These are phyloP conservation scores for Bos javanicus DNA, from an alignment of 2,113 vertebrate genomes.

Conservation along the genomic window DNA sequence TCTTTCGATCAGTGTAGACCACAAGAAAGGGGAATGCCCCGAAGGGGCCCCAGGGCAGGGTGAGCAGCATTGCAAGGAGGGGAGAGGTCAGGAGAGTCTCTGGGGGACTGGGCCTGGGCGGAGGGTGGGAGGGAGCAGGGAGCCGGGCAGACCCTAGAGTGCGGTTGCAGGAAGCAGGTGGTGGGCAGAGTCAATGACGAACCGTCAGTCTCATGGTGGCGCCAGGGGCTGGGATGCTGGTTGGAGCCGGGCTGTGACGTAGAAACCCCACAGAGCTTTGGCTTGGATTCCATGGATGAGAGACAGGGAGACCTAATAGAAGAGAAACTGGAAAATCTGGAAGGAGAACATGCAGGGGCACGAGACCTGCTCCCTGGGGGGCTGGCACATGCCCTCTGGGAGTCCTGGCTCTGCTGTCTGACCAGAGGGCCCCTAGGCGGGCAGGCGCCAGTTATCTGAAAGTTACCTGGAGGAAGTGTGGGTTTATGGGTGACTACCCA, in stretches of 20 bases:
- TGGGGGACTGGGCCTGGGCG: neutral
- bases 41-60: neutral
- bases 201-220: no score
- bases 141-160: neutral
- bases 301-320: neutral
- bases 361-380: neutral
- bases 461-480: no score
- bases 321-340: neutral
- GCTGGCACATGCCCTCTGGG: neutral
- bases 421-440: neutral
- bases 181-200: neutral
- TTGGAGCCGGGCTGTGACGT: neutral
- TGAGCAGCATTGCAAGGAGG: fast-evolving
- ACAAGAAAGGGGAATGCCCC: neutral
- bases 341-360: fast-evolving
- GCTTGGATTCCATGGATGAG: neutral
- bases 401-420: neutral
- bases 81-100: neutral
- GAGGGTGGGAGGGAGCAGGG: neutral
- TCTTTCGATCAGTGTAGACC: neutral
- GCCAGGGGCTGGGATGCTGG: neutral
- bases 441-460: neutral
- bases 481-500: neutral
- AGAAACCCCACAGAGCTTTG: fast-evolving
- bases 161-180: neutral